Conservation (phyloP, 37 sponge, comb jelly and placozoan species). For the Spongia lamella region DNA sequence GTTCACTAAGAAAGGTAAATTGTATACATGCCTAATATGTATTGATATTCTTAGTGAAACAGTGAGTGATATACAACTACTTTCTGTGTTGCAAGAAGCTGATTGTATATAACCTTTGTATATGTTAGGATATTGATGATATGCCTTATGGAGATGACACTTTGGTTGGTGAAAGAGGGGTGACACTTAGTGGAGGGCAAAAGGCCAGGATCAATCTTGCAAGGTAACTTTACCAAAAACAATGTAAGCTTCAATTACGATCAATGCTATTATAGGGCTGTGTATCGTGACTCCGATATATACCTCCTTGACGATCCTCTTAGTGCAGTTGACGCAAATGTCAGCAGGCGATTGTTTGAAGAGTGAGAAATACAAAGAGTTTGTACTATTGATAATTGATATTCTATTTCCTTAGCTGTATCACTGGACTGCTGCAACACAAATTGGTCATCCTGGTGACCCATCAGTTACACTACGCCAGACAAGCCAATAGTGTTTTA, state of each 20-base stretch:
- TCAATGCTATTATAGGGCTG: constrained; percentile 21
- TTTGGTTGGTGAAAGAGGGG: constrained; percentile 56
- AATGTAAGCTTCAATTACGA: no score
- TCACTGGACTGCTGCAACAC: constrained; percentile 32
- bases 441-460: constrained; percentile 52
- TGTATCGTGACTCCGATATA: constrained; percentile 52
- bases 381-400: no score
- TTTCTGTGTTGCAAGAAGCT: no score
- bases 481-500: constrained; percentile 27
- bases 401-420: constrained; percentile 36
- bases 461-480: constrained; percentile 55
- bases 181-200: constrained; percentile 66
- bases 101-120: no score
- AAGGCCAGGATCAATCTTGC: constrained; percentile 58
- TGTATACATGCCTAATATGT: no score
- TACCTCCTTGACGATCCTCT: constrained; percentile 67
- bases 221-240: constrained; percentile 90
- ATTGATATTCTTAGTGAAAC: no score
- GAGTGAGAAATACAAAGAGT: no score
- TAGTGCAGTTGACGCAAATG: constrained; percentile 61
- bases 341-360: constrained; percentile 45
- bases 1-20: constrained; percentile 36
- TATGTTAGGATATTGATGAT: constrained; percentile 41
- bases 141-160: constrained; percentile 51
- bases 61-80: no score